Evolutionary conservation across 2,113 vertebrate genomes (phyloP), one percentile per base, ranked within the genome.

Genomic region (Dermatemys mawii): DNA sequence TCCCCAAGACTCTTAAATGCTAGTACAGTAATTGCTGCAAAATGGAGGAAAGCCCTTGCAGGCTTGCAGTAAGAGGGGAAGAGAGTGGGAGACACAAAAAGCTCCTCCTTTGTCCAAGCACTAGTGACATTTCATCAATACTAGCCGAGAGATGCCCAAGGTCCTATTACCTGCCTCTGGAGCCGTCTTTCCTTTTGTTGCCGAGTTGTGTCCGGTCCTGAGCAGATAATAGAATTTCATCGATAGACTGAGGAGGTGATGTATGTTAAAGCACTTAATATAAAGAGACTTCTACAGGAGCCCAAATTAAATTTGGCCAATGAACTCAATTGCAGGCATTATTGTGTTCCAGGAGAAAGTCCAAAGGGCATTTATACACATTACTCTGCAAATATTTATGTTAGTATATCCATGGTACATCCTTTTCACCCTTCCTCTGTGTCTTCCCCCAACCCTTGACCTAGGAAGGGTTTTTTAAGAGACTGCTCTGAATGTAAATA

Each of bases 221-320:
- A 86, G 83, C n/a, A 0, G 95, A 94, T 98, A 98, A 98, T 95
- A 94, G 95, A 90, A 97, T 98, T 98, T 96, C 95, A 94, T 96
- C 94, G 19, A 87, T 91, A 91, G 97, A 89, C 95, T 73, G 95
- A 76, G 96, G 87, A 96, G 96, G 94, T 96, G 97, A 97, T 96
- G 94, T 89, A 95, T 93, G 95, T 97, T 95, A 96, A 97, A 97
- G 95, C 96, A 97, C 97, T 98, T 98, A 96, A 97, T 98, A 96
- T 75, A 96, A 97, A 97, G 96, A 96, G 96, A 96, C 96, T 98
- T 96, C 95, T 94, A 82, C 97, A 96, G 97, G 86, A 96, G 96
- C 92, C 96, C 97, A 96, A 96, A 98, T 97, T 94, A 87, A 97
- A 98, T 98, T 97, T 98, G 96, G 94, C 97, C 98, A 93, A 97